Evolutionary conservation across 2,888 invertebrate species (phyloP).

Genomic region (Pristionchus japonicus): DNA sequence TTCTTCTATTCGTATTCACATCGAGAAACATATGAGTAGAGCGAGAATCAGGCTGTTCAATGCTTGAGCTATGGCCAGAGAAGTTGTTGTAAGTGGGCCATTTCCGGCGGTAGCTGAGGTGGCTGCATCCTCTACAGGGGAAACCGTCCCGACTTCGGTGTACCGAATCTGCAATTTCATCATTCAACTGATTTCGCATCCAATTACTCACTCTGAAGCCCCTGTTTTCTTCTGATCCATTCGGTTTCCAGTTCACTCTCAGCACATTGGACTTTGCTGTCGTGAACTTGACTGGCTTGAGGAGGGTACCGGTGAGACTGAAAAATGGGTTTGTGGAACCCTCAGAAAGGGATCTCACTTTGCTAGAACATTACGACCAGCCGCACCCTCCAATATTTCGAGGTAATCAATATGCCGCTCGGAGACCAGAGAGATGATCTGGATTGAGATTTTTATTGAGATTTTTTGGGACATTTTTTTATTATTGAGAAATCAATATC

Average conservation of each 20-base stretch:
- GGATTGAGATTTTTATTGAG: neutral
- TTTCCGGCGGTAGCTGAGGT: too few species aligned
- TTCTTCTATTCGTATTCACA: too few species aligned
- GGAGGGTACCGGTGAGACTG: neutral
- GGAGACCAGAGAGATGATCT: neutral
- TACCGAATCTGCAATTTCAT: neutral
- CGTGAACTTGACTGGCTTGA: neutral
- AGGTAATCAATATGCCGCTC: neutral
- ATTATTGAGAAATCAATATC: too few species aligned
- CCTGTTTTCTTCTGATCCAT: neutral
- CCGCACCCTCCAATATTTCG: neutral
- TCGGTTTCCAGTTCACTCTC: neutral
- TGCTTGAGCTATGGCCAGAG: too few species aligned
- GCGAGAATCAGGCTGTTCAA: too few species aligned
- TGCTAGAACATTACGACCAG: neutral
- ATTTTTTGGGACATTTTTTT: neutral
- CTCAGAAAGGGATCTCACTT: neutral
- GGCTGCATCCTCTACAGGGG: neutral
- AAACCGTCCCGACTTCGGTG: neutral
- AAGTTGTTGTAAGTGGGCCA: too few species aligned
- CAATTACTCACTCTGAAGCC: neutral
- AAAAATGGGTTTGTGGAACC: neutral
- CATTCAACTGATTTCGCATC: too few species aligned
- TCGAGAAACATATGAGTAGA: too few species aligned
- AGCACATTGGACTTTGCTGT: neutral